phyloP scores from a whole-genome alignment of 1,140 invertebrate genomes.

The Ceratosolen fusciceps region DNA sequence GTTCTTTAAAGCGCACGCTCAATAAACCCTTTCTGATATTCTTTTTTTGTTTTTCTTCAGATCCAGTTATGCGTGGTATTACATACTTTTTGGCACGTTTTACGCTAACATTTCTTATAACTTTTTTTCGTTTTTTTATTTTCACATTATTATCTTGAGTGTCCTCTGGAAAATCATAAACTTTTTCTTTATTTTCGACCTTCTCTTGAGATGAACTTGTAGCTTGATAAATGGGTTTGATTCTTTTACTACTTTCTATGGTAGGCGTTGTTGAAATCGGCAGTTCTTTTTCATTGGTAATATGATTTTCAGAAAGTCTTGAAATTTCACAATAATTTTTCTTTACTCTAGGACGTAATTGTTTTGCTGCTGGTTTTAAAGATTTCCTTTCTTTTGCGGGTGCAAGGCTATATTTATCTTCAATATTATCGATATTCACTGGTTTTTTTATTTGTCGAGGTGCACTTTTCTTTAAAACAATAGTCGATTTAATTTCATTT shows the following conservation, averaged over 20 bases:
- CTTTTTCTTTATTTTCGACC: constrained; percentile 45
- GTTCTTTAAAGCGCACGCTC: constrained; percentile 29
- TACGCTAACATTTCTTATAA: background rate
- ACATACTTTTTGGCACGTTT: constrained; percentile 35
- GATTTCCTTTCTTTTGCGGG: background rate
- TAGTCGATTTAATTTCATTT: background rate
- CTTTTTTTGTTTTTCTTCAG: constrained; percentile 6
- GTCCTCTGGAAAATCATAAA: constrained; percentile 53
- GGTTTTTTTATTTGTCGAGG: constrained; percentile 4
- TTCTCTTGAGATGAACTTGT: constrained; percentile 35
- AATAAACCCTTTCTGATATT: background rate
- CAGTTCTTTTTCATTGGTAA: background rate
- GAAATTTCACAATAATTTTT: constrained; percentile 48
- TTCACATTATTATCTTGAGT: constrained; percentile 30
- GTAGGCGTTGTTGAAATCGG: background rate
- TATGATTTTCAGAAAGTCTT: constrained; percentile 9
- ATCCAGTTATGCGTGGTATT: background rate
- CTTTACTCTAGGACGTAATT: constrained; percentile 13
- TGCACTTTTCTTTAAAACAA: background rate
- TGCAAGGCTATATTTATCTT: constrained; percentile 12
- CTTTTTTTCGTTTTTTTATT: constrained; percentile 22
- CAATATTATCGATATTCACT: background rate
- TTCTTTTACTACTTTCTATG: constrained; percentile 33
- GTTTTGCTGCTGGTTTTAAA: constrained; percentile 2
- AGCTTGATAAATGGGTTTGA: constrained; percentile 51